These are phyloP conservation scores for Matsumurasca onukii DNA, from an alignment of 1,140 invertebrate species.

Conservation along the genomic window DNA sequence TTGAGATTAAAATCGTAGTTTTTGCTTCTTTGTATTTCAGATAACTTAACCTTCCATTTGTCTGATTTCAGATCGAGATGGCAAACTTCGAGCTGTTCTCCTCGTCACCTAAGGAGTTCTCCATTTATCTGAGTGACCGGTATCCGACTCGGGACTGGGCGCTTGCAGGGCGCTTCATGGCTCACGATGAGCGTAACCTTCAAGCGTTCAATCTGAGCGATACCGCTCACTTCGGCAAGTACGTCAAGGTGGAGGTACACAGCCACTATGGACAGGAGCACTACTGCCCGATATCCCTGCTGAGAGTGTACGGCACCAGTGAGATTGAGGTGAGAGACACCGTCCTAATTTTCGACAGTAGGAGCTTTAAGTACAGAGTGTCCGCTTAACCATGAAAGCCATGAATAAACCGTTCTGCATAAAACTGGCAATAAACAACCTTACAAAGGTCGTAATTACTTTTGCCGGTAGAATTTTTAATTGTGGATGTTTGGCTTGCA, in stretches of 20 bases:
- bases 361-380: too few relatives aligned
- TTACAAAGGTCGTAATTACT: too few relatives aligned
- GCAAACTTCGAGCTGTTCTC: conserved; percentile 99
- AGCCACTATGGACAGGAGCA: conserved; percentile 96
- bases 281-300: conserved; percentile 93
- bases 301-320: conserved; percentile 88
- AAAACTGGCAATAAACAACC: too few relatives aligned
- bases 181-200: conserved; percentile 81
- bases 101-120: conserved; percentile 90
- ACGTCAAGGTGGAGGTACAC: conserved; percentile 86
- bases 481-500: too few relatives aligned
- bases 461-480: too few relatives aligned
- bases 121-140: conserved; percentile 83
- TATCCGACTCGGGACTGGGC: conserved; percentile 93
- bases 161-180: conserved; percentile 80
- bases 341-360: too few relatives aligned
- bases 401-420: too few relatives aligned
- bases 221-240: conserved; percentile 88
- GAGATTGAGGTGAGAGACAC: conserved; percentile 72
- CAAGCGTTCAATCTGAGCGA: conserved; percentile 84
- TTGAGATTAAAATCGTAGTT: too few relatives aligned
- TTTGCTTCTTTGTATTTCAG: too few relatives aligned
- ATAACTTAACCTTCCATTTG: too few relatives aligned
- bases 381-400: too few relatives aligned
- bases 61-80: conserved; percentile 79